These are phyloP conservation scores for Neocrepidodera transversa DNA, from an alignment of 2,888 invertebrate species.

Conservation along the genomic window DNA sequence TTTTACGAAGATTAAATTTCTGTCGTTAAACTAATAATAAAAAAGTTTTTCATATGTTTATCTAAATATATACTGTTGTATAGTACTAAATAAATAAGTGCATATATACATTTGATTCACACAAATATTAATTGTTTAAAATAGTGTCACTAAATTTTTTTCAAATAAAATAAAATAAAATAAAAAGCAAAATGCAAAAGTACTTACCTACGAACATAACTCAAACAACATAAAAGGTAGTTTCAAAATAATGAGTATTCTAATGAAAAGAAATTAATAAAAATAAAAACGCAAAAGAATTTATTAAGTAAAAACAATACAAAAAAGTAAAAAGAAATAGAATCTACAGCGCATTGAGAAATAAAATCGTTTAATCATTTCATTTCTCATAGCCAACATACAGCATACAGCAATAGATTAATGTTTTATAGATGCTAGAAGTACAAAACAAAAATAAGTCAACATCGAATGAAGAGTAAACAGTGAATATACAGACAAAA, in stretches of 20 bases:
- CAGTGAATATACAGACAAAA: slow-evolving; percentile 33
- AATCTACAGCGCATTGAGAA: slow-evolving; percentile 28
- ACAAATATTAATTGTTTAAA: too few relatives aligned
- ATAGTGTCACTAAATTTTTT: too few relatives aligned
- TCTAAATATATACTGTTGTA: too few relatives aligned
- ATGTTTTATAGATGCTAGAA: slow-evolving; percentile 31
- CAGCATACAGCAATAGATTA: slow-evolving; percentile 19
- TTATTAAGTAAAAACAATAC: slow-evolving; percentile 26
- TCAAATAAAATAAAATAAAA: too few relatives aligned
- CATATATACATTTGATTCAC: too few relatives aligned
- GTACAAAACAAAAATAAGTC: slow-evolving; percentile 45
- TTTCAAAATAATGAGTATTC: slow-evolving; percentile 10
- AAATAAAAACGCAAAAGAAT: slow-evolving; percentile 24
- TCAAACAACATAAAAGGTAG: slow-evolving; percentile 5
- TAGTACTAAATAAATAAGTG: too few relatives aligned
- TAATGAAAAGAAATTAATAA: slow-evolving; percentile 21
- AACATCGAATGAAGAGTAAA: slow-evolving; percentile 33
- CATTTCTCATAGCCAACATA: slow-evolving; percentile 12
- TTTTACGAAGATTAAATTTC: too few relatives aligned
- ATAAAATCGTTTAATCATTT: slow-evolving; percentile 9
- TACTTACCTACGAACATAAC: slow-evolving; percentile 18
- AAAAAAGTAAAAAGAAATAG: slow-evolving; percentile 30
- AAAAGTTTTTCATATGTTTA: too few relatives aligned
- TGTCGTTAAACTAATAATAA: too few relatives aligned
- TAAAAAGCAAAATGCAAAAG: slow-evolving; percentile 19